Evolutionary conservation across 2,888 invertebrate species (phyloP).

Genomic region (Tortrix viridana): DNA sequence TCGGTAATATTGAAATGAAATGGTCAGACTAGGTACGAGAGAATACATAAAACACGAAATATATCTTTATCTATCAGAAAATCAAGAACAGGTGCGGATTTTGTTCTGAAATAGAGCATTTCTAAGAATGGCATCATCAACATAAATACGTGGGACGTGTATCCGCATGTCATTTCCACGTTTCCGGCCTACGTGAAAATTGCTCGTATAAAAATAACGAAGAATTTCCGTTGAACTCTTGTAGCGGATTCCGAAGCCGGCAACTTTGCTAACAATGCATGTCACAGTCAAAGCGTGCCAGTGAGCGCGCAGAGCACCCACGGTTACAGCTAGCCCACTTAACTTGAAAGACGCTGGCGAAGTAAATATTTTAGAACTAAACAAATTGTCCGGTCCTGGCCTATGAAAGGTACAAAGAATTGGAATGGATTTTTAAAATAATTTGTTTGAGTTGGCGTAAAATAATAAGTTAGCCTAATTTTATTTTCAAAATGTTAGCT

Average conservation of each 20-base stretch:
- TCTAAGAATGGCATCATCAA: conserved; percentile 20
- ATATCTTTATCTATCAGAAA: not conserved
- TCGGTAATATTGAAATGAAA: no score
- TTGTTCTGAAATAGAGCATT: conserved; percentile 5
- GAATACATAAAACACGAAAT: no score
- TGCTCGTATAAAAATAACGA: conserved; percentile 36
- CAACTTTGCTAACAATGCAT: conserved; percentile 62
- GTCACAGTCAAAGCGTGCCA: conserved; percentile 68
- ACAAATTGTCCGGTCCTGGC: no score
- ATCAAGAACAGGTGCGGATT: not conserved
- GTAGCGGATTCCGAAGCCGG: conserved; percentile 34
- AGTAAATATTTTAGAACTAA: no score
- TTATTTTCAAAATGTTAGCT: no score
- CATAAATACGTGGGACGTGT: conserved; percentile 12
- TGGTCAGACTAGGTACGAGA: no score
- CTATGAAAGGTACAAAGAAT: no score
- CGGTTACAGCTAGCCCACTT: conserved; percentile 1
- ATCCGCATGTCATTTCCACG: conserved; percentile 34
- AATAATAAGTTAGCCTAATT: no score
- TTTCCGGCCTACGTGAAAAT: conserved; percentile 36
- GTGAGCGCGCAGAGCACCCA: conserved; percentile 29
- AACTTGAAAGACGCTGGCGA: not conserved
- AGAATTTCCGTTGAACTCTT: conserved; percentile 33
- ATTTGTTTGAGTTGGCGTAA: no score
- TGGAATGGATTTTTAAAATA: no score